Conservation (phyloP, 2,888 invertebrate genomes). For the Apantesis nais region DNA sequence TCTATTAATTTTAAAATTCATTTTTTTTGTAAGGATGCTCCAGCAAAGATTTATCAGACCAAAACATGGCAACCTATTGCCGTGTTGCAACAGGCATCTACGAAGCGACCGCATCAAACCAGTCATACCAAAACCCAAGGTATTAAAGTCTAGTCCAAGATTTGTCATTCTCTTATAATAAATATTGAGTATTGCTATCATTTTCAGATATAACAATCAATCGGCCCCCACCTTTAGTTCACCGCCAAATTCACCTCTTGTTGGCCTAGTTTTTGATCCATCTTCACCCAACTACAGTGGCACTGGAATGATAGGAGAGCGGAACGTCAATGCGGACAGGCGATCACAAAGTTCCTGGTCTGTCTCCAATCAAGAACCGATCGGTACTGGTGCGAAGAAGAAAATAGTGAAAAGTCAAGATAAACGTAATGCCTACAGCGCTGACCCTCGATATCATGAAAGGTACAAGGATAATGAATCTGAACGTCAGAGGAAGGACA, state of each 20-base stretch:
- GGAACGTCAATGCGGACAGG: slow-evolving; percentile 65
- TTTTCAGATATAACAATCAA: slow-evolving; percentile 76
- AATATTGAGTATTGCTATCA: slow-evolving; percentile 39
- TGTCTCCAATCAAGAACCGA: slow-evolving; percentile 74
- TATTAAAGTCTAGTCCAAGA: slow-evolving; percentile 46
- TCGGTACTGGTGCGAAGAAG: slow-evolving; percentile 81
- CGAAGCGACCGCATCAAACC: slow-evolving; percentile 70
- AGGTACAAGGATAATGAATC: slow-evolving; percentile 74
- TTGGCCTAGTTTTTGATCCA: slow-evolving; percentile 78
- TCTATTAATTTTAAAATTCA: not conserved
- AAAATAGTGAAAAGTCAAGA: slow-evolving; percentile 80
- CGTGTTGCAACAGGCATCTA: slow-evolving; percentile 73
- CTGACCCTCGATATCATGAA: slow-evolving; percentile 73
- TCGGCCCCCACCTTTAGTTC: slow-evolving; percentile 79
- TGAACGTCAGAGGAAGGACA: slow-evolving; percentile 72
- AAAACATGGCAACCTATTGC: slow-evolving; percentile 74
- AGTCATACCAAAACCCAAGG: slow-evolving; percentile 75
- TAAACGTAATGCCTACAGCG: slow-evolving; percentile 69
- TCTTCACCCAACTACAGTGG: slow-evolving; percentile 73
- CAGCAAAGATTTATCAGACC: slow-evolving; percentile 72
- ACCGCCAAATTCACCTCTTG: slow-evolving; percentile 78
- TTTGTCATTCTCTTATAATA: slow-evolving; percentile 19
- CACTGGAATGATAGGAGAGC: slow-evolving; percentile 68
- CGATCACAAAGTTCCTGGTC: slow-evolving; percentile 76
- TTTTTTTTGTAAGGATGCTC: slow-evolving; percentile 59